Evolutionary conservation across 1,140 invertebrate species (phyloP).

Genomic region (Vollenhovia emeryi): DNA sequence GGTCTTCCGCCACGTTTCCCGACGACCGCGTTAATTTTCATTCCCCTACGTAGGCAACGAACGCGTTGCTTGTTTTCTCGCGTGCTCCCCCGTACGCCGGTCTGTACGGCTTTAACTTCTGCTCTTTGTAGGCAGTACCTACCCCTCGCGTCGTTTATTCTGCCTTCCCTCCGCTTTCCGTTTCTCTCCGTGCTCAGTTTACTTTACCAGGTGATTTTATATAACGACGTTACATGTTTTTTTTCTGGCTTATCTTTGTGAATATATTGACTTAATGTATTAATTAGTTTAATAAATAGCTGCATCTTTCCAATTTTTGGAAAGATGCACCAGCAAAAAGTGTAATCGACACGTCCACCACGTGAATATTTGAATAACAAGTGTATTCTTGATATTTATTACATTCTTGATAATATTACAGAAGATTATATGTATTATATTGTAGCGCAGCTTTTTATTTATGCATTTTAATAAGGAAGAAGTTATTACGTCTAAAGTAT

Average conservation of each 20-base stretch:
- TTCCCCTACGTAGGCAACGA: neutral
- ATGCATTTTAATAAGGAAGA: neutral
- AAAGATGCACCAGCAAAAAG: too few relatives aligned
- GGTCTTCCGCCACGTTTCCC: slow-evolving; percentile 11
- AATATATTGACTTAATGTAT: neutral
- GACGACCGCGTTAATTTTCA: slow-evolving; percentile 29
- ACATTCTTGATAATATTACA: too few relatives aligned
- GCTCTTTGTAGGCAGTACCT: neutral
- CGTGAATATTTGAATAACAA: neutral
- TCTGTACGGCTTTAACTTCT: slow-evolving; percentile 16
- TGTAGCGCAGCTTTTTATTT: too few relatives aligned
- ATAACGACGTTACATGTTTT: neutral
- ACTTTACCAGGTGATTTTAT: neutral
- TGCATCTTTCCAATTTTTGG: neutral
- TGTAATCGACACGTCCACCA: neutral
- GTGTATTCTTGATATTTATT: neutral
- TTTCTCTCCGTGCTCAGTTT: neutral
- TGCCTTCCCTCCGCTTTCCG: neutral
- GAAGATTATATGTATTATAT: neutral
- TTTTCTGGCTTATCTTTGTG: neutral
- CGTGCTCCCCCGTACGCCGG: neutral
- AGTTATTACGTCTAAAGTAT: neutral
- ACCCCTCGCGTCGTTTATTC: slow-evolving; percentile 13
- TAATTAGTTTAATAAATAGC: neutral
- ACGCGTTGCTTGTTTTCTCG: slow-evolving; percentile 32